phyloP scores from a whole-genome alignment of 2,888 invertebrate genomes.

The Opisthograptis luteolata region DNA sequence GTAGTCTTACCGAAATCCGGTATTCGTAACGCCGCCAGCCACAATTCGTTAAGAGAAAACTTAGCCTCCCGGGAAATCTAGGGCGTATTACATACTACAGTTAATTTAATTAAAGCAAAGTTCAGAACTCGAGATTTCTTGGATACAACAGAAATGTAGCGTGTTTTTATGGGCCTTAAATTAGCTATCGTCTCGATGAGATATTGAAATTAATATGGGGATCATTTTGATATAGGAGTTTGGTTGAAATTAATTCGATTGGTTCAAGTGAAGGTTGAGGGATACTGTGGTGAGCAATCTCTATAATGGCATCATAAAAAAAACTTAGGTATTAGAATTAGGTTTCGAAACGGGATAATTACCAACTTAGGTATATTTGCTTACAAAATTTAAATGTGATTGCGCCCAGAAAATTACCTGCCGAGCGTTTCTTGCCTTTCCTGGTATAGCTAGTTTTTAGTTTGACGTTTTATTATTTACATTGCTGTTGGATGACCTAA shows the following conservation, averaged over 20 bases:
- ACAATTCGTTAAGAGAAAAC: slow-evolving; percentile 28
- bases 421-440: no score
- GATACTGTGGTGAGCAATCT: not conserved
- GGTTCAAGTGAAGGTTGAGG: not conserved
- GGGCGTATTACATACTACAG: slow-evolving; percentile 34
- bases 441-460: no score
- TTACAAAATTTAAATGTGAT: no score
- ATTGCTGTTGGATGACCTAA: no score
- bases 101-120: slow-evolving; percentile 48
- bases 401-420: no score
- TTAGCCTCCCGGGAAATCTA: slow-evolving; percentile 43
- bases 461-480: no score
- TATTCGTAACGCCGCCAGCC: slow-evolving; percentile 20
- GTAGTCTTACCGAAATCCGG: slow-evolving; percentile 17
- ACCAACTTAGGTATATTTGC: no score
- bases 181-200: slow-evolving; percentile 5
- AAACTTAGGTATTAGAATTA: no score
- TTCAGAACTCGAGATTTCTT: slow-evolving; percentile 32
- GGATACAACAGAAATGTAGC: slow-evolving; percentile 8
- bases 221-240: not conserved
- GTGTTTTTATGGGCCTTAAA: slow-evolving; percentile 10
- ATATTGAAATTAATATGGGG: not conserved
- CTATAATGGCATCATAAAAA: no score
- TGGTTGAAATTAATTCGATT: not conserved
- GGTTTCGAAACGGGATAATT: no score